A percentile compares a stretch with the other conserved stretches of the same genome.
Conservation (phyloP, 35 echinoderm and acorn worm species). For the Holothuria glaberrima region DNA sequence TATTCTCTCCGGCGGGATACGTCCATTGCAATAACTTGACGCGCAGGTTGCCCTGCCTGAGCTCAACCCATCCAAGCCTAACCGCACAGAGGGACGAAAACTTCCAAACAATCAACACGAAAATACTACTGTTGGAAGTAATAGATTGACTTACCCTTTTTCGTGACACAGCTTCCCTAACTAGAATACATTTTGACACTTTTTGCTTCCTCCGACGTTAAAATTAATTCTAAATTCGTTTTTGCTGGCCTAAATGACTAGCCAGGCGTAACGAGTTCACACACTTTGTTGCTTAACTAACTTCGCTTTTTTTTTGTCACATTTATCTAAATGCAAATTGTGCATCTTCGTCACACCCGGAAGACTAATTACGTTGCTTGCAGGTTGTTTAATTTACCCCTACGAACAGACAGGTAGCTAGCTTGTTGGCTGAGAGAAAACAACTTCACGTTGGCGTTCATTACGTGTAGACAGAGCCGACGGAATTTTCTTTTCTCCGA, state of each 20-base stretch:
- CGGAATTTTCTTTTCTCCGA: no score
- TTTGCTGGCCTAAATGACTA: slow-evolving; percentile 43
- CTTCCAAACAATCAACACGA: no score
- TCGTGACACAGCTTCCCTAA: slow-evolving; percentile 36
- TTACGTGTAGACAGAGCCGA: no score
- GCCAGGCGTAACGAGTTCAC: slow-evolving; percentile 23
- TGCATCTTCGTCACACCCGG: background rate
- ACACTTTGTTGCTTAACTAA: slow-evolving; percentile 5
- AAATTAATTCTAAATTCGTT: slow-evolving; percentile 48
- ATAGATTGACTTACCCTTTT: background rate
- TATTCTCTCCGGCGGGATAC: no score
- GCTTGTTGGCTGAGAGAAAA: no score
- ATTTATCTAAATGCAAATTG: slow-evolving; percentile 43
- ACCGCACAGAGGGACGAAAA: no score
- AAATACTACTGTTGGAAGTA: background rate
- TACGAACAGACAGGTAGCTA: slow-evolving; percentile 8
- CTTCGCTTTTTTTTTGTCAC: background rate
- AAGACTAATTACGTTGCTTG: slow-evolving; percentile 22
- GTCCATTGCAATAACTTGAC: no score
- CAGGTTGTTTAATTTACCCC: slow-evolving; percentile 33
- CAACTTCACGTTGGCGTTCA: no score
- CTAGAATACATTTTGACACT: slow-evolving; percentile 55
- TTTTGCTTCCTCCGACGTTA: background rate
- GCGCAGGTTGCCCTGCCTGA: no score
- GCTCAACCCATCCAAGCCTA: no score